Evolutionary conservation across 2,113 vertebrate genomes (phyloP).

Genomic region (Labeo rohita): DNA sequence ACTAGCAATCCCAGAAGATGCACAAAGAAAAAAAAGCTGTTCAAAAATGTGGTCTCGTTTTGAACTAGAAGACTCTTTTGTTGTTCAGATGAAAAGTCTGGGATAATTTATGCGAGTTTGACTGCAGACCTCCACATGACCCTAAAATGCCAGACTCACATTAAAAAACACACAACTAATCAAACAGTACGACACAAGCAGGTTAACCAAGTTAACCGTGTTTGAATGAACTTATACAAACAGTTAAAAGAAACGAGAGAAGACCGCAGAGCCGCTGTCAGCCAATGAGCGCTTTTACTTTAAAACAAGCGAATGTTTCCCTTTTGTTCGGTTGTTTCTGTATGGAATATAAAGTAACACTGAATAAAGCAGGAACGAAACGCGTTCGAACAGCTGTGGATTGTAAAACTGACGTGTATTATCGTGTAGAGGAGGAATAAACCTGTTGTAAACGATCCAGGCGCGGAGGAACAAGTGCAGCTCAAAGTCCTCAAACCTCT

Average conservation of each 20-base stretch:
- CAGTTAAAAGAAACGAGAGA: neutral
- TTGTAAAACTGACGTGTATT: neutral
- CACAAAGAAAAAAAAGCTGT: neutral
- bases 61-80: slow-evolving; percentile 60
- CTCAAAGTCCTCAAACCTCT: slow-evolving; percentile 17
- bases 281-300: neutral
- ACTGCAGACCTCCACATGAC: slow-evolving; percentile 64
- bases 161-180: slow-evolving; percentile 9
- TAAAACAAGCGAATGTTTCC: neutral
- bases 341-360: neutral
- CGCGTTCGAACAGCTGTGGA: neutral
- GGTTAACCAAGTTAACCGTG: neutral
- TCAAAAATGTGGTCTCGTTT: slow-evolving; percentile 41
- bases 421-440: neutral
- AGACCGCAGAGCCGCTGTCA: neutral
- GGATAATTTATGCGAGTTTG: slow-evolving; percentile 68
- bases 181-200: neutral
- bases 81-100: slow-evolving; percentile 63
- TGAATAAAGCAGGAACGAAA: neutral
- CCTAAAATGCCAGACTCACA: slow-evolving; percentile 55
- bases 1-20: neutral
- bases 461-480: slow-evolving; percentile 36
- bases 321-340: slow-evolving; percentile 2
- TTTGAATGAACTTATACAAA: neutral
- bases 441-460: neutral